Base-by-base conservation (phyloP, 2,888 invertebrate genomes). In the Hoplodrina ambigua region DNA sequence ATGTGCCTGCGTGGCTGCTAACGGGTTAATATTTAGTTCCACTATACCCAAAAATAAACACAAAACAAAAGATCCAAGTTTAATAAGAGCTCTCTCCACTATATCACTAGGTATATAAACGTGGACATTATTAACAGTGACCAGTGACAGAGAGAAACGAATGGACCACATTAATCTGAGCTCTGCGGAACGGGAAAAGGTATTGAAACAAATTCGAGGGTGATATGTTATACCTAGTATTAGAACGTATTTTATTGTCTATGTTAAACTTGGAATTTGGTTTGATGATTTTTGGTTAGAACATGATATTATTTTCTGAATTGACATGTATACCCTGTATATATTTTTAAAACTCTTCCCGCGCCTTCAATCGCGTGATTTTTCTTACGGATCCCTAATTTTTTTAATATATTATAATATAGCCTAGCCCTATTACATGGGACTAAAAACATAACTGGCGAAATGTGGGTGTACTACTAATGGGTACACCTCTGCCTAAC, bases 131-230 rank as follows among this genome's bases (percentile, higher is more conserved):
- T 83, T 84, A 84, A 76, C 83, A 73, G 66, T 73, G 80, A 67
- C 81, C 70, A 50, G 69, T 64, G 78, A 80, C 71, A 69, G 78
- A 76, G 59, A 56, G 41, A 65, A 81, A 84, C 60, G 76, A 78
- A 84, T 84, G 69, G 72, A 0, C 60, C 44, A 69, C 80, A 84
- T 84, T 83, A 71, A 83, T 84, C 75, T 69, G 59, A n/a, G 60
- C 30, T 69, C 13, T 17, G 53, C 25, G 64, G 54, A 60, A 49
- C 62, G 63, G 55, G 64, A 77, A 81, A 77, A 79, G 63, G 70
- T 75, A 82, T 78, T 78, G 81, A 68, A 81, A 81, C 70, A 70
- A 81, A 81, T 78, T 78, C 56, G 67, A 60, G 41, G 74, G 69
- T 53, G 58, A 77, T 74, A 59, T 65, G 72, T 77, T 72, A 72